Evolutionary conservation across 2,888 invertebrate species (phyloP).

Genomic region (Perizoma affinitatum): DNA sequence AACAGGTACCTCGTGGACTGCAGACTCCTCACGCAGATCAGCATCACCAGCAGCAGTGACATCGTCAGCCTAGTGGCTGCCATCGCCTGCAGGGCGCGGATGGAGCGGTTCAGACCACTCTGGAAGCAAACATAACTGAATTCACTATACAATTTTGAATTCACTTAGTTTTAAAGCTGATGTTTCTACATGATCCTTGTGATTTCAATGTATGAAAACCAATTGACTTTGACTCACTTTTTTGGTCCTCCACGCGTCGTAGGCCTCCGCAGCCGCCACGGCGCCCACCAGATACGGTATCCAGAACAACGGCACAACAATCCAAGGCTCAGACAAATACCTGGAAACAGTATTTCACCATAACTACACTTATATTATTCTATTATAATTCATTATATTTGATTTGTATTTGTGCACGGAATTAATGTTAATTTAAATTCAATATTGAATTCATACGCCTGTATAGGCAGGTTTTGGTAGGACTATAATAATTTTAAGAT

Average conservation of each 20-base stretch:
- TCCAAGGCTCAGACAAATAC: constrained; percentile 64
- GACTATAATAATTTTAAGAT: too few relatives aligned
- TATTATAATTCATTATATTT: too few relatives aligned
- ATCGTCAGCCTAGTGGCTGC: constrained; percentile 57
- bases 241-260: constrained; percentile 58
- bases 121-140: constrained; percentile 35
- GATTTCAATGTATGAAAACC: too few relatives aligned
- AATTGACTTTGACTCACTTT: constrained; percentile 47
- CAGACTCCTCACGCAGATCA: constrained; percentile 45
- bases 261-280: constrained; percentile 49
- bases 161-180: too few relatives aligned
- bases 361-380: too few relatives aligned
- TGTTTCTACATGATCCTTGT: too few relatives aligned
- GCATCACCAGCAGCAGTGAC: constrained; percentile 31
- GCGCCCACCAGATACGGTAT: constrained; percentile 59
- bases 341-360: constrained; percentile 42
- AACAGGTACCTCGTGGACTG: constrained; percentile 56
- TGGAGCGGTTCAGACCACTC: constrained; percentile 62
- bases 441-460: too few relatives aligned
- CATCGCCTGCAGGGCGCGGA: constrained; percentile 61
- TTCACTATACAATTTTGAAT: not conserved
- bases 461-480: too few relatives aligned
- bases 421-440: too few relatives aligned
- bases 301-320: constrained; percentile 68
- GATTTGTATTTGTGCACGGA: too few relatives aligned